Evolutionary conservation across 2,888 invertebrate species (phyloP).

Genomic region (Nemapogon koenigi): DNA sequence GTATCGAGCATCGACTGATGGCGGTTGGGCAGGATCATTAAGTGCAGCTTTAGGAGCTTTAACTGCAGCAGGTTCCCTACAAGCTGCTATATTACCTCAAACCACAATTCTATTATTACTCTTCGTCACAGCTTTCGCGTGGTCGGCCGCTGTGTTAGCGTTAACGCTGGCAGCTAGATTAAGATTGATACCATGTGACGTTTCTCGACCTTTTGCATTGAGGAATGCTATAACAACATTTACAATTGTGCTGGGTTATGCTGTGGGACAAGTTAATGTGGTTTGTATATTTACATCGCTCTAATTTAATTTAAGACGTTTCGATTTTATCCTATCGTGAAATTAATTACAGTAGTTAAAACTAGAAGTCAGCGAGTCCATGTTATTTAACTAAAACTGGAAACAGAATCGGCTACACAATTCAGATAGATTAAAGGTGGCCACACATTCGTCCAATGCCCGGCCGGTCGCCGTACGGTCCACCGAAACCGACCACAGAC

Average conservation of each 20-base stretch:
- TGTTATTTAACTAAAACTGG: too few species aligned
- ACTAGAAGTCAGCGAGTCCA: too few species aligned
- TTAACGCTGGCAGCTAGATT: constrained; percentile 82
- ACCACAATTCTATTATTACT: constrained; percentile 83
- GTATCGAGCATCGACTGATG: constrained; percentile 87
- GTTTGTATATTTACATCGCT: constrained; percentile 62
- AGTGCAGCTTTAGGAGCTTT: constrained; percentile 79
- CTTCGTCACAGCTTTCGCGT: constrained; percentile 88
- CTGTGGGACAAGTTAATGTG: constrained; percentile 92
- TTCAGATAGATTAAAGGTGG: too few species aligned
- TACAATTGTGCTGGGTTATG: constrained; percentile 85
- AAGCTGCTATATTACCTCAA: constrained; percentile 79
- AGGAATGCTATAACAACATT: constrained; percentile 87
- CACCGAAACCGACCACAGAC: too few species aligned
- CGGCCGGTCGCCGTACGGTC: too few species aligned
- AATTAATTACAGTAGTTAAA: too few species aligned
- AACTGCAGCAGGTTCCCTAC: constrained; percentile 79
- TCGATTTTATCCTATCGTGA: too few species aligned
- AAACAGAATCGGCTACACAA: too few species aligned
- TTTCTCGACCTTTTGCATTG: constrained; percentile 82
- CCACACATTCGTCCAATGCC: too few species aligned
- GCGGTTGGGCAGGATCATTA: constrained; percentile 83
- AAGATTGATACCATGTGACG: constrained; percentile 85
- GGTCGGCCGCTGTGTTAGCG: constrained; percentile 88
- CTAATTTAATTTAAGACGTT: too few species aligned